Percentiles rank a stretch among this genome's conserved stretches.
phyloP scores from a whole-genome alignment of 1,140 invertebrate genomes.

The Ceratosolen fusciceps region DNA sequence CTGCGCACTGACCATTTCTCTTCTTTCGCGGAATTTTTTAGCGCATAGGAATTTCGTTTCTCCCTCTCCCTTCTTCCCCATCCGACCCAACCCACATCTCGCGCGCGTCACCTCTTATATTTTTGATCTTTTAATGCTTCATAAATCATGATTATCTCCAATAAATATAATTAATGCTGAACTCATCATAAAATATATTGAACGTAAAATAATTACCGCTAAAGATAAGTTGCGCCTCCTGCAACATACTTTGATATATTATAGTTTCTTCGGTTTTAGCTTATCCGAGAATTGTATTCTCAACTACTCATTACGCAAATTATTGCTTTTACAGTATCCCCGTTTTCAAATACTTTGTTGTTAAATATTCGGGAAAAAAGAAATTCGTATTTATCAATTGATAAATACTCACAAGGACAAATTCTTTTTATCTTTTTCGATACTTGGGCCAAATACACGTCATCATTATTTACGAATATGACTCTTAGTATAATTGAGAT shows the following conservation, averaged over 20 bases:
- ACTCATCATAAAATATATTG: neutral
- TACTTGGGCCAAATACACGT: neutral
- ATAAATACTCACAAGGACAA: neutral
- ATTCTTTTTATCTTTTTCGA: neutral
- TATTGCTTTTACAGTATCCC: neutral
- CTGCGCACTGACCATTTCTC: neutral
- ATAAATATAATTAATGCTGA: constrained; percentile 47
- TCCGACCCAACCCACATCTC: too few species aligned
- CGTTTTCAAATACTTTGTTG: neutral
- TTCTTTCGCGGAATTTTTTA: constrained; percentile 24
- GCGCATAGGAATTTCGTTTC: neutral
- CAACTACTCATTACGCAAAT: neutral
- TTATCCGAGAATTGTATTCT: neutral
- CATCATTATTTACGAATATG: neutral
- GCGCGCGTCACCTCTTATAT: neutral
- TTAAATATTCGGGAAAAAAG: neutral
- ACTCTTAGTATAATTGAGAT: neutral
- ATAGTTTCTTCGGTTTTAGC: neutral
- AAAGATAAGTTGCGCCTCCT: constrained; percentile 1
- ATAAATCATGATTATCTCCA: constrained; percentile 46
- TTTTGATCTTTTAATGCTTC: constrained; percentile 42
- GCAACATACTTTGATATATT: constrained; percentile 15
- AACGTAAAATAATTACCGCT: constrained; percentile 33
- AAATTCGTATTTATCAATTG: neutral
- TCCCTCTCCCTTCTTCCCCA: neutral